phyloP scores from a whole-genome alignment of 1,140 invertebrate species.

The Dryas iulia region DNA sequence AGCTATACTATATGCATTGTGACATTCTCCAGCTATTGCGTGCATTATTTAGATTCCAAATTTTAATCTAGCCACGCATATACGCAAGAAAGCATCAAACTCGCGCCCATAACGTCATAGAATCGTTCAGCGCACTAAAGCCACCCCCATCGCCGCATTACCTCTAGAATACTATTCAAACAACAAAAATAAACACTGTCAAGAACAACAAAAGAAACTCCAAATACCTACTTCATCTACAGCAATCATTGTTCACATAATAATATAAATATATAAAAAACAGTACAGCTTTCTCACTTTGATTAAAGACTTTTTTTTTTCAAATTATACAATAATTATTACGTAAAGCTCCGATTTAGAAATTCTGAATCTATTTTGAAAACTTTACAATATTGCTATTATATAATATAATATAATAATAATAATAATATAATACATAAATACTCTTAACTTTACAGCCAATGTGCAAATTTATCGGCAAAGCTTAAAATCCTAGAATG shows the following conservation, averaged over 20 bases:
- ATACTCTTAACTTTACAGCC: constrained; percentile 52
- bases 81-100: background rate
- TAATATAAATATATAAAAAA: constrained; percentile 70
- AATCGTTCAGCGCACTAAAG: background rate
- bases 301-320: constrained; percentile 19
- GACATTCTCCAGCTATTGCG: background rate
- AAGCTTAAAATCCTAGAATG: constrained; percentile 58
- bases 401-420: constrained; percentile 14
- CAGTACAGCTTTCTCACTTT: constrained; percentile 39
- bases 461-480: constrained; percentile 62
- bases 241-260: constrained; percentile 48
- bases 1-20: background rate
- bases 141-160: constrained; percentile 46
- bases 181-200: constrained; percentile 72
- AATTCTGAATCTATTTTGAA: constrained; percentile 51
- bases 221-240: constrained; percentile 47
- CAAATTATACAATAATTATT: constrained; percentile 33
- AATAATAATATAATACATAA: constrained; percentile 41
- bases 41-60: background rate
- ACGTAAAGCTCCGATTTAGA: constrained; percentile 63
- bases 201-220: constrained; percentile 41
- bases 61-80: background rate
- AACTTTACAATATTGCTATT: constrained; percentile 50
- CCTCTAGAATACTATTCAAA: constrained; percentile 72
- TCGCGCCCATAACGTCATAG: background rate